A percentile compares a stretch with the other conserved stretches of the same genome.
Conservation (phyloP, 2,797 vertebrate genomes). For the Gila robusta region DNA sequence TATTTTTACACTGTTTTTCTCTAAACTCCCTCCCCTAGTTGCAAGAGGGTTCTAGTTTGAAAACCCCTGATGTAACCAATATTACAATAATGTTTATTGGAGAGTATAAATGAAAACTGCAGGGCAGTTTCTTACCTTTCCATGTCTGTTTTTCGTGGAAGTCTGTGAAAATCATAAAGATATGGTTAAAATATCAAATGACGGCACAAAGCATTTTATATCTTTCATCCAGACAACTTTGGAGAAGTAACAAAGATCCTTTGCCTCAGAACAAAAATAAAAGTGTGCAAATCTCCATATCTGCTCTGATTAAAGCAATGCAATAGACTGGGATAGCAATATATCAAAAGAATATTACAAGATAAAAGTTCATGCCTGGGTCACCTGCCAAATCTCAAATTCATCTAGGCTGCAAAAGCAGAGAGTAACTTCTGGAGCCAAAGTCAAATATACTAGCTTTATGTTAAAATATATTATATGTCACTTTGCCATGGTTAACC, state of each 20-base stretch:
- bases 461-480: not conserved
- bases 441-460: not conserved
- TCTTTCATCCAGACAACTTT: not conserved
- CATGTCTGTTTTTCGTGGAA: constrained; percentile 98
- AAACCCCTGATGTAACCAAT: not conserved
- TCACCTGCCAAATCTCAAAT: not conserved
- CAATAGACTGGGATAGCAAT: not conserved
- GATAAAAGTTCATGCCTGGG: too few relatives aligned
- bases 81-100: not conserved
- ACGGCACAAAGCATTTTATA: not conserved
- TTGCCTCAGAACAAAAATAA: not conserved
- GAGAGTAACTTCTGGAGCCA: not conserved
- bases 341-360: not conserved
- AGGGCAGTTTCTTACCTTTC: constrained; percentile 87
- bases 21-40: too few relatives aligned
- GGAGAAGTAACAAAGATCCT: not conserved
- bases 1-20: too few relatives aligned
- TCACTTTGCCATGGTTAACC: too few relatives aligned
- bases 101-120: not conserved
- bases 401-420: not conserved
- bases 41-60: not conserved
- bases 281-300: not conserved
- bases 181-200: not conserved
- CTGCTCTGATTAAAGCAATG: not conserved
- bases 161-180: constrained; percentile 71